phyloP scores from a whole-genome alignment of 37 sponge, comb jelly and placozoan genomes.

The Amphimedon queenslandica region DNA sequence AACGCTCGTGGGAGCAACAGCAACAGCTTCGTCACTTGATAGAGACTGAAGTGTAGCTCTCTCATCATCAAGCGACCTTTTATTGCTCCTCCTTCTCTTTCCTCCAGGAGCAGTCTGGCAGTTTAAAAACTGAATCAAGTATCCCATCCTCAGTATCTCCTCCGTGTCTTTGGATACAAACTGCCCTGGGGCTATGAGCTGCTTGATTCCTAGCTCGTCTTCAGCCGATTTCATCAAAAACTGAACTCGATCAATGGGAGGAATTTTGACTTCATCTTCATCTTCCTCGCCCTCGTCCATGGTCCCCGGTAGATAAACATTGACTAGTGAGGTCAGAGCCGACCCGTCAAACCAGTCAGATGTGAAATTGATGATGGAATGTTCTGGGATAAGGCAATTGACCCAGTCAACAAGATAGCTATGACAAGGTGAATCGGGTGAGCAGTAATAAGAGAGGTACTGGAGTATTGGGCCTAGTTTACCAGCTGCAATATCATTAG shows the following conservation, averaged over 20 bases:
- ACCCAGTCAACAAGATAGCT: constrained; percentile 20
- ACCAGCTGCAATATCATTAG: too few relatives aligned
- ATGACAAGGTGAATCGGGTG: constrained; percentile 1
- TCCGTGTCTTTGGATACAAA: constrained; percentile 34
- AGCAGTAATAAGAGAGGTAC: not conserved
- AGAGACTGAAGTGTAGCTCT: too few relatives aligned
- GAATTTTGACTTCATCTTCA: not conserved
- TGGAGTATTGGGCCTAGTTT: not conserved
- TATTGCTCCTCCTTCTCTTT: too few relatives aligned
- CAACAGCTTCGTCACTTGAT: too few relatives aligned
- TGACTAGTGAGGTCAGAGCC: constrained; percentile 41
- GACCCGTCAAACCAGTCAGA: constrained; percentile 52
- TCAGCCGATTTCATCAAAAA: constrained; percentile 43
- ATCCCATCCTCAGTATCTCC: constrained; percentile 46
- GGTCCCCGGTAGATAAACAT: constrained; percentile 33
- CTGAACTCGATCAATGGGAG: constrained; percentile 21
- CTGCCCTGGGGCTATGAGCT: constrained; percentile 34
- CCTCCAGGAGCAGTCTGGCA: too few relatives aligned
- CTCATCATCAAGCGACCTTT: too few relatives aligned
- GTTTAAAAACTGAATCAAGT: constrained; percentile 40
- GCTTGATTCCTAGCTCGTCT: constrained; percentile 16
- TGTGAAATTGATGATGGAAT: constrained; percentile 25
- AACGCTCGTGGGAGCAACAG: too few relatives aligned
- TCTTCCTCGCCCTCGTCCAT: not conserved
- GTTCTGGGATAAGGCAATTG: constrained; percentile 6